phyloP scores from a whole-genome alignment of 2,797 vertebrate genomes.

The Botia kubotai region DNA sequence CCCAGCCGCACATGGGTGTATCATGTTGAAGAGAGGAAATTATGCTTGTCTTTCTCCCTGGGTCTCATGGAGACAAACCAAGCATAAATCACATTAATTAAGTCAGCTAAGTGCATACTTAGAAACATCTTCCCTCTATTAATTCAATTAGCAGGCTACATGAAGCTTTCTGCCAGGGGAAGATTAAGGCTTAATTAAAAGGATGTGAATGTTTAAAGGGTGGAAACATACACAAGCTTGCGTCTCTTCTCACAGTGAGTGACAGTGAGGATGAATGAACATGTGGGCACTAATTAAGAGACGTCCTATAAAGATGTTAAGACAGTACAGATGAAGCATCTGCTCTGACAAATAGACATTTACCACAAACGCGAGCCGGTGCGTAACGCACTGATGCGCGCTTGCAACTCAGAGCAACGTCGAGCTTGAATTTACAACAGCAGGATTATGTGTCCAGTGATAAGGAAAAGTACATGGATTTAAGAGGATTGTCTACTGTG shows the following conservation, averaged over 20 bases:
- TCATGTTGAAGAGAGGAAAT: constrained; percentile 80
- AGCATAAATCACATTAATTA: constrained; percentile 99
- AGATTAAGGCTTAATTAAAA: constrained; percentile 99
- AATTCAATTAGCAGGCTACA: constrained; percentile 99
- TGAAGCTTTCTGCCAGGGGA: constrained; percentile 96
- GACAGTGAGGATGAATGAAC: constrained; percentile 94
- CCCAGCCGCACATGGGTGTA: constrained; percentile 71
- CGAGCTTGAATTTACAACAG: constrained; percentile 10
- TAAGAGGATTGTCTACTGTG: too few relatives aligned
- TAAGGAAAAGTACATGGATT: background rate
- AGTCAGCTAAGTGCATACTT: constrained; percentile 96
- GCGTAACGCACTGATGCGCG: constrained; percentile 3
- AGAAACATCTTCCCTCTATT: constrained; percentile 99
- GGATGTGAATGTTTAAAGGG: constrained; percentile 91
- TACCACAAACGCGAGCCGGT: background rate
- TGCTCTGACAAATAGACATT: constrained; percentile 76
- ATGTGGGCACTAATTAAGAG: constrained; percentile 97
- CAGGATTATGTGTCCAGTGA: background rate
- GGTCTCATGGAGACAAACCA: constrained; percentile 91
- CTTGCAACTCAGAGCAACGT: constrained; percentile 22
- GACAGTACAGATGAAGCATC: constrained; percentile 84
- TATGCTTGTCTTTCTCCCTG: constrained; percentile 79
- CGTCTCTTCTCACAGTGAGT: constrained; percentile 73
- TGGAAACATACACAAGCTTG: constrained; percentile 80
- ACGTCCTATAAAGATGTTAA: constrained; percentile 94